Conservation (phyloP, 2,888 invertebrate genomes). For the Argynnis bischoffii region DNA sequence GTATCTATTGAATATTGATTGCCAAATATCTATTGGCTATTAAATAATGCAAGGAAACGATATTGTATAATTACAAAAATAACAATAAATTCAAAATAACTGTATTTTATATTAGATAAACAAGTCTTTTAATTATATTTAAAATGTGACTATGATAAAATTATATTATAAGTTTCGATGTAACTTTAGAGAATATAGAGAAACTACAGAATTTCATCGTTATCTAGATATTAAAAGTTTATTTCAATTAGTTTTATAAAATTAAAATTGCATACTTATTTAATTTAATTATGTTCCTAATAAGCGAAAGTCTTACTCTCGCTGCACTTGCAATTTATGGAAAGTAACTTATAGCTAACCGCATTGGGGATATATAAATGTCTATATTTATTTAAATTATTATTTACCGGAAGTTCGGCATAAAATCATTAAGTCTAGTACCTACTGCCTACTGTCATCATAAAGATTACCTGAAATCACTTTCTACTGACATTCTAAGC, state of each 20-base stretch:
- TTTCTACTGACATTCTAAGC: constrained; percentile 14
- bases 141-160: no score
- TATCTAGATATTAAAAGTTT: neutral
- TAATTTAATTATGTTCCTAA: neutral
- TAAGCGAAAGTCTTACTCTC: constrained; percentile 30
- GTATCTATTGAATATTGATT: neutral
- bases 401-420: constrained; percentile 23
- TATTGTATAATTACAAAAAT: neutral
- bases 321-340: constrained; percentile 39
- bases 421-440: constrained; percentile 21
- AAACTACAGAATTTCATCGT: neutral
- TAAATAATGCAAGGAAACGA: neutral
- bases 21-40: neutral
- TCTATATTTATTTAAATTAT: constrained; percentile 18
- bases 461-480: constrained; percentile 1
- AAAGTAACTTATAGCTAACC: constrained; percentile 42
- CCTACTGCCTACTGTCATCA: neutral
- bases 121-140: no score
- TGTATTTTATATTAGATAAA: neutral
- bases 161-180: no score
- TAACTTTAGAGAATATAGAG: no score
- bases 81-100: neutral
- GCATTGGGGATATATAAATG: constrained; percentile 25
- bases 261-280: no score
- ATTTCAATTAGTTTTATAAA: neutral